Percentiles rank a stretch among this genome's conserved stretches.
Conservation (phyloP, 2,797 vertebrate species). For the Pteropus rufus region DNA sequence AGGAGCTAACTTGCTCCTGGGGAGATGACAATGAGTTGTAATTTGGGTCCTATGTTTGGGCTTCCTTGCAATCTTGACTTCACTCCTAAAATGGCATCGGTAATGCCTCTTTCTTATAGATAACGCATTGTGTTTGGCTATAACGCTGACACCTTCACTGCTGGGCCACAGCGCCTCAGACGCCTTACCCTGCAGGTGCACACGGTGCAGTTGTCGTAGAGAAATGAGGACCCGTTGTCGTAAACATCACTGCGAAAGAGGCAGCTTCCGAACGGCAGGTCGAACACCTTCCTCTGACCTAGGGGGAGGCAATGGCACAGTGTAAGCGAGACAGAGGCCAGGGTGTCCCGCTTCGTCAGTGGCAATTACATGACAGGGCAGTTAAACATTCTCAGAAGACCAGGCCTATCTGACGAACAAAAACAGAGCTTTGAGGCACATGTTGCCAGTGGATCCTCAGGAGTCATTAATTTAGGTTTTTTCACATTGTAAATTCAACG, state of each 20-base stretch:
- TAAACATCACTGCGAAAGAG: conserved; percentile 96
- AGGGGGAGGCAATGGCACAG: conserved; percentile 62
- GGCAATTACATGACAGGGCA: not conserved
- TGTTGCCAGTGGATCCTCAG: no score
- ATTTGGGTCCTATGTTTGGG: not conserved
- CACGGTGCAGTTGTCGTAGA: conserved; percentile 92
- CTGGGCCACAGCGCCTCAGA: not conserved
- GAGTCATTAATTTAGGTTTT: not conserved
- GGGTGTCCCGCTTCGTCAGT: not conserved
- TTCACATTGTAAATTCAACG: not conserved
- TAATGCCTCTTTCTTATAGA: not conserved
- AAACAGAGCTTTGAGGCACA: not conserved
- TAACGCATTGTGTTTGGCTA: not conserved
- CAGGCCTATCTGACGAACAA: not conserved
- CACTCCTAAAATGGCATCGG: not conserved
- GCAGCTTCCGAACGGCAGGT: conserved; percentile 94
- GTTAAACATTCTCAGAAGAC: not conserved
- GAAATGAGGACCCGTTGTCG: conserved; percentile 91
- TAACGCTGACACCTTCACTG: accelerated
- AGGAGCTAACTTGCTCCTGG: not conserved
- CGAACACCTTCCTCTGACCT: conserved; percentile 99
- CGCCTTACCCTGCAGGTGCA: conserved; percentile 91
- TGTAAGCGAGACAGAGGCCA: conserved; percentile 52
- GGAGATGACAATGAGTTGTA: not conserved
- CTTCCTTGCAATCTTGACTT: not conserved